Base-by-base conservation (phyloP, 2,113 vertebrate genomes). In the Cololabis saira region DNA sequence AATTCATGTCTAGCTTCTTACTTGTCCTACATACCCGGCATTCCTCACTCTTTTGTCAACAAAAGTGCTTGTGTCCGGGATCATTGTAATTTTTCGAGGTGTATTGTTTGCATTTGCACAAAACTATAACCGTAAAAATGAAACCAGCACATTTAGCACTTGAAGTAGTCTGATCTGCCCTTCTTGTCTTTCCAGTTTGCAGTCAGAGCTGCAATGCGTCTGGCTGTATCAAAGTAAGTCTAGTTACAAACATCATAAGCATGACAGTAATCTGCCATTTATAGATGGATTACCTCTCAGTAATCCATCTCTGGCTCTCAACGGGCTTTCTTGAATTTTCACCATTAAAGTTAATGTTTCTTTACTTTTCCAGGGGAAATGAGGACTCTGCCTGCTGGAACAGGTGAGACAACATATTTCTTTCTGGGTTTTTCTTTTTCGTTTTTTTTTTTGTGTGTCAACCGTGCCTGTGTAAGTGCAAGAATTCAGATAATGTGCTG, bases 211-310 rank as follows among this genome's bases (percentile, higher is more conserved):
- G 27, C 81, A 84, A 48, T 92, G 92, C 13, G 41, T 92, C 17
- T 92, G 92, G 92, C 61, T 93, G 53, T 81, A 88, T 40, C 92
- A 92, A 83, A 85, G 92, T 93, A 89, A 92, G 91, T 55, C 5
- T 47, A 42, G 22, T 2, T 30, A 16, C 0, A 58, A 62, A n/a
- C 3, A 14, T 62, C 58, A 60, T 10, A 59, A 53, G 15, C 70
- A 76, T 65, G 27, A 5, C 11, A 47, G 2, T 12, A 9, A 24
- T 56, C 18, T 11, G 21, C 47, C 1, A 15, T n/a, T 27, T n/a
- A n/a, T n/a, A n/a, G n/a, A n/a, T 52, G 22, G 9, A 16, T 18
- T 18, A 41, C 2, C 5, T 3, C 14, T 42, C 3, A 57, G 16
- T 18, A 30, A 22, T 62, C 11, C 10, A 9, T 13, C 12, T 9